A percentile compares a stretch with the other conserved stretches of the same genome.
phyloP scores from a whole-genome alignment of 1,140 invertebrate species.

The Sitophilus oryzae region DNA sequence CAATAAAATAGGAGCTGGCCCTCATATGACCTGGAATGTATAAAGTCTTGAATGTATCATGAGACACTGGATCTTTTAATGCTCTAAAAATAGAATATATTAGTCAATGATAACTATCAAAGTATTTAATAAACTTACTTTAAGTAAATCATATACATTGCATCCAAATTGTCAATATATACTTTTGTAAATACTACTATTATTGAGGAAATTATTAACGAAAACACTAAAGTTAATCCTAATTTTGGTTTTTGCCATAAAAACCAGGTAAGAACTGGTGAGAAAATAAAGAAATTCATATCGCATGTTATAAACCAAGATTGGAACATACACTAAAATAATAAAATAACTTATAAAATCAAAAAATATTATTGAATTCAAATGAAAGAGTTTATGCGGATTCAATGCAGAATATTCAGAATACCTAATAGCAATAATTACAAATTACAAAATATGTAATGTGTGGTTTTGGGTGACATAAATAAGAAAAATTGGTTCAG shows the following conservation, averaged over 20 bases:
- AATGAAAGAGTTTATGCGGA: too few relatives aligned
- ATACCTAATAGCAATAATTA: too few relatives aligned
- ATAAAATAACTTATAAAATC: slow-evolving; percentile 1
- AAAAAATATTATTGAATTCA: background rate
- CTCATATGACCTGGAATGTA: slow-evolving; percentile 68
- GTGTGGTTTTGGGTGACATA: too few relatives aligned
- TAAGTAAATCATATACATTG: slow-evolving; percentile 58
- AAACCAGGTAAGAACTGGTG: slow-evolving; percentile 66
- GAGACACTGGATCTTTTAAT: slow-evolving; percentile 53
- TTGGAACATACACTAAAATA: slow-evolving; percentile 76
- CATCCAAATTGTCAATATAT: slow-evolving; percentile 53
- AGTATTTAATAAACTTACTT: slow-evolving; percentile 50
- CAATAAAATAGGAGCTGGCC: slow-evolving; percentile 59
- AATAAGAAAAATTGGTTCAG: too few relatives aligned
- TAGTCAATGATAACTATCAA: slow-evolving; percentile 4
- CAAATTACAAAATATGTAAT: too few relatives aligned
- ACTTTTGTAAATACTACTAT: slow-evolving; percentile 58
- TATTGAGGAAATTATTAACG: slow-evolving; percentile 52
- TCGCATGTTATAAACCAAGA: slow-evolving; percentile 87
- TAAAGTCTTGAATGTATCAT: slow-evolving; percentile 55
- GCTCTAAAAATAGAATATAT: slow-evolving; percentile 47
- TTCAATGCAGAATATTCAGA: too few relatives aligned
- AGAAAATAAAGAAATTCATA: slow-evolving; percentile 75
- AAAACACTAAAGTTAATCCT: slow-evolving; percentile 45
- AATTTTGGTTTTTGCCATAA: slow-evolving; percentile 59